A percentile compares a stretch with the other conserved stretches of the same genome.
Conservation (phyloP, 1,140 invertebrate genomes). For the Panagrolaimus sp. region DNA sequence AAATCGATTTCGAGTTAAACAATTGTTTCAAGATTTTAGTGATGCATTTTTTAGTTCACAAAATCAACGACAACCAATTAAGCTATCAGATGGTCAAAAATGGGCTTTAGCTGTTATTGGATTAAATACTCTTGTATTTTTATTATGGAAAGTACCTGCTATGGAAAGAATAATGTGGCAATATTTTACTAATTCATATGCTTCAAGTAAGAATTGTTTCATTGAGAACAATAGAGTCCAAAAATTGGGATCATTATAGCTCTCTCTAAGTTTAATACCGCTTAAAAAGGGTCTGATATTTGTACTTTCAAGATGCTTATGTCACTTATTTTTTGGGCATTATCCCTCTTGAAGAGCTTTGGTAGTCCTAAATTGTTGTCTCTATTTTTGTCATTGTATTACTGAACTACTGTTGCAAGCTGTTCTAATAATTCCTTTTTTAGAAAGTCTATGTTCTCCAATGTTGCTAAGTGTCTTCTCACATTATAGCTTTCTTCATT, state of each 20-base stretch:
- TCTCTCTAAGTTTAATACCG: too few species aligned
- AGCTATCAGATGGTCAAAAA: conserved; percentile 69
- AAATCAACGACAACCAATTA: conserved; percentile 62
- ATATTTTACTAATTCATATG: conserved; percentile 78
- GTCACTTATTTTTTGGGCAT: too few species aligned
- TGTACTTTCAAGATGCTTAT: too few species aligned
- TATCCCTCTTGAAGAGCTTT: too few species aligned
- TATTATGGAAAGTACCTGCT: conserved; percentile 72
- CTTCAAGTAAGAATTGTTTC: conserved; percentile 64
- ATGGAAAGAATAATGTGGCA: conserved; percentile 72
- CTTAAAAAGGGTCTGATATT: too few species aligned
- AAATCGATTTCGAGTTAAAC: background rate
- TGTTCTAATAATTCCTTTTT: too few species aligned
- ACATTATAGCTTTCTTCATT: conserved; percentile 77
- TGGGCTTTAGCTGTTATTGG: conserved; percentile 73
- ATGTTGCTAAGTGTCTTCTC: conserved; percentile 89
- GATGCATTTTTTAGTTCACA: background rate
- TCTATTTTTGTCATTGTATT: too few species aligned
- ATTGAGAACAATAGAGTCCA: too few species aligned
- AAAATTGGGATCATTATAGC: too few species aligned
- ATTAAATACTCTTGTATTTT: conserved; percentile 73
- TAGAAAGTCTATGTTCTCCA: conserved; percentile 71
- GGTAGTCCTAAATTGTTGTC: too few species aligned
- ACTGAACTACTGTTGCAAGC: too few species aligned
- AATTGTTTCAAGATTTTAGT: conserved; percentile 4